These are phyloP conservation scores for Bufo gargarizans DNA, from an alignment of 2,113 vertebrate species.

Conservation along the genomic window DNA sequence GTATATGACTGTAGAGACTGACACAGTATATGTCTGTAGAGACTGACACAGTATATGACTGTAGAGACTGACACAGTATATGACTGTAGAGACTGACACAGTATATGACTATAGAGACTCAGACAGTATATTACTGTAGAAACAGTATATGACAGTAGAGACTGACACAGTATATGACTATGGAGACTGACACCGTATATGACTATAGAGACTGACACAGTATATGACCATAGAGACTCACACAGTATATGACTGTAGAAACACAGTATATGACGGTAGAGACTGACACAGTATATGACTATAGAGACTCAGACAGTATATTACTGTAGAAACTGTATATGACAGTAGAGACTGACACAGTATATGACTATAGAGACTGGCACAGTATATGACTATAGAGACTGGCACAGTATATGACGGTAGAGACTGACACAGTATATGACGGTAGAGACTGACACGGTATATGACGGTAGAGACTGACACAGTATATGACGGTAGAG, in stretches of 20 bases:
- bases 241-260: too few relatives aligned
- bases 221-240: too few relatives aligned
- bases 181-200: neutral
- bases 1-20: too few relatives aligned
- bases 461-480: neutral
- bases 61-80: neutral
- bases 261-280: too few relatives aligned
- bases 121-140: too few relatives aligned
- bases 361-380: neutral
- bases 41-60: neutral
- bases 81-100: neutral
- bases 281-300: too few relatives aligned
- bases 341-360: neutral
- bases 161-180: neutral
- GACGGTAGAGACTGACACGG: neutral
- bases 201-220: neutral
- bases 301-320: too few relatives aligned
- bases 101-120: too few relatives aligned
- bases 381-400: neutral
- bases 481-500: neutral
- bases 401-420: neutral
- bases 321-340: too few relatives aligned
- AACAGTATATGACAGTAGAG: neutral
- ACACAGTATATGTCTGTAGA: too few relatives aligned
- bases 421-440: neutral